phyloP scores from a whole-genome alignment of 2,113 vertebrate genomes.

The Brachirus orientalis region DNA sequence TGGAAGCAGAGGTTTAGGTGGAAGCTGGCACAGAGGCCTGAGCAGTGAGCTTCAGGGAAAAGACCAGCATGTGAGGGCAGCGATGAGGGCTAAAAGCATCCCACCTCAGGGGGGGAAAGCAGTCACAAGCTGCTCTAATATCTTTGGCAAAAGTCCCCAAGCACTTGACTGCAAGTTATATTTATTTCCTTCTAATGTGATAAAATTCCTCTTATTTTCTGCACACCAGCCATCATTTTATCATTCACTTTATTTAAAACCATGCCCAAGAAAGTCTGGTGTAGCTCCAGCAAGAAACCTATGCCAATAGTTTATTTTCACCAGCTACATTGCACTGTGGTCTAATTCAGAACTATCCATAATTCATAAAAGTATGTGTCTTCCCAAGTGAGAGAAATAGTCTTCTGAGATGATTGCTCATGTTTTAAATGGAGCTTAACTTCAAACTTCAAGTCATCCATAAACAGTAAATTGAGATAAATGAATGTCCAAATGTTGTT shows the following conservation, averaged over 20 bases:
- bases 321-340: constrained; percentile 9
- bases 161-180: constrained; percentile 8
- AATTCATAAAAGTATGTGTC: constrained; percentile 8
- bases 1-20: constrained; percentile 53
- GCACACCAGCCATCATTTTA: background rate
- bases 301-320: constrained; percentile 42
- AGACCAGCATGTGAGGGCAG: constrained; percentile 37
- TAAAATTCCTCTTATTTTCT: constrained; percentile 12
- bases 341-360: constrained; percentile 18
- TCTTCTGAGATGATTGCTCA: constrained; percentile 16
- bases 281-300: constrained; percentile 2
- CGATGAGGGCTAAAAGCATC: constrained; percentile 38
- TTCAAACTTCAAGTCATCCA: constrained; percentile 14
- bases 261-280: constrained; percentile 18
- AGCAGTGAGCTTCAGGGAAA: constrained; percentile 46
- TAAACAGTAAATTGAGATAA: constrained; percentile 26
- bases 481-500: constrained; percentile 30
- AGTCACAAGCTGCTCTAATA: constrained; percentile 56
- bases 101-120: constrained; percentile 40
- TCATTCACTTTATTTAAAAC: constrained; percentile 6
- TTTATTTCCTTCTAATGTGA: constrained; percentile 26
- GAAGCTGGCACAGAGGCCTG: constrained; percentile 36
- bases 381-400: constrained; percentile 14
- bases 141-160: constrained; percentile 41
- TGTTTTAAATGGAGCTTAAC: constrained; percentile 36